A percentile compares a stretch with the other conserved stretches of the same genome.
Conservation (phyloP, 2,888 invertebrate species). For the Ectemnius lituratus region DNA sequence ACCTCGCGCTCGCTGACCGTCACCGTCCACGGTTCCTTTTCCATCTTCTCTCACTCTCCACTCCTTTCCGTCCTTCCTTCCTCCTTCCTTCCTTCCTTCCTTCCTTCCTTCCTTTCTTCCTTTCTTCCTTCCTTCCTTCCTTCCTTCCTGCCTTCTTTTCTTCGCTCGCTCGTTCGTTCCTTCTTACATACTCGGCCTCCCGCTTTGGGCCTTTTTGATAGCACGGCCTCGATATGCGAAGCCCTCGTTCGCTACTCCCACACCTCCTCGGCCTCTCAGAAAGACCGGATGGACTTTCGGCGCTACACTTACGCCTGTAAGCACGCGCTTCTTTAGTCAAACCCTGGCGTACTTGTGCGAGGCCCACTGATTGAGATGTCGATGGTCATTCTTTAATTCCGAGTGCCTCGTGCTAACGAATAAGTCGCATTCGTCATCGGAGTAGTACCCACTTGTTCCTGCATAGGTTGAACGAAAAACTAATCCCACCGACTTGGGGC, state of each 20-base stretch:
- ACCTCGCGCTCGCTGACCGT: constrained; percentile 78
- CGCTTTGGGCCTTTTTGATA: neutral
- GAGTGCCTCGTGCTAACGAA: too few relatives aligned
- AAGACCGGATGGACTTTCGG: neutral
- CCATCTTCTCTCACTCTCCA: constrained; percentile 46
- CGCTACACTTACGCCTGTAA: neutral
- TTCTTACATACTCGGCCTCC: constrained; percentile 11
- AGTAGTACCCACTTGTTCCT: too few relatives aligned
- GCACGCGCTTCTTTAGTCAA: too few relatives aligned
- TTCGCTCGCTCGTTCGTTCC: constrained; percentile 13
- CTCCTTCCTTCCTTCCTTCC: constrained; percentile 13
- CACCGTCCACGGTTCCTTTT: constrained; percentile 74
- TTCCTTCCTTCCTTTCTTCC: constrained; percentile 17
- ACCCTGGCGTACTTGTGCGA: too few relatives aligned
- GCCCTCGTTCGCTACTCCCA: constrained; percentile 3
- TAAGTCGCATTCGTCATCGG: too few relatives aligned
- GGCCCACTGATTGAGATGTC: too few relatives aligned
- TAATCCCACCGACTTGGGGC: too few relatives aligned
- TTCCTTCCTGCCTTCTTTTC: neutral
- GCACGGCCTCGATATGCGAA: constrained; percentile 1
- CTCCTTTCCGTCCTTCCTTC: constrained; percentile 16
- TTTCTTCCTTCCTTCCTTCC: constrained; percentile 13
- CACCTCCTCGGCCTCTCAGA: neutral
- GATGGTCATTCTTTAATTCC: too few relatives aligned
- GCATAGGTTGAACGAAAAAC: too few relatives aligned